Base-by-base conservation (phyloP, 2,113 vertebrate genomes). In the Xenotilapia longispinis region DNA sequence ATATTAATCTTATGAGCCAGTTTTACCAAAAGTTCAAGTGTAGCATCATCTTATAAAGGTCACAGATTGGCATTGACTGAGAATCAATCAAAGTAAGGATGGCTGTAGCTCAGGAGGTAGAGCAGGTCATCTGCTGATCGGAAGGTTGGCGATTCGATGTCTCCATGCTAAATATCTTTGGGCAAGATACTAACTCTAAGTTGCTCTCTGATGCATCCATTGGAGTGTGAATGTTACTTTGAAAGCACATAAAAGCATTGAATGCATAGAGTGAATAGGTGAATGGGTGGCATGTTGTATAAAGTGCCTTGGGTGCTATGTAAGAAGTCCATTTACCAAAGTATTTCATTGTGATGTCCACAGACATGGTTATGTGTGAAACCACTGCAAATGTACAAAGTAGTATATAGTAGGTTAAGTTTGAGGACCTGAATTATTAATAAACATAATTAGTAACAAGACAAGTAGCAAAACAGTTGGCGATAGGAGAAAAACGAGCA, bases 121-220 rank as follows among this genome's bases (percentile, higher is more conserved):
- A 65, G 31, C 9, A n/a, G 17, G 60, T 36, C 31, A 65, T 36
- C 31, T 65, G 60, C 31, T 65, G 31, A 65, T 65, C 4, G 4
- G 0, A 12, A n/a, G 60, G 60, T n/a, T 65, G 31, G 60, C 1
- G 17, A 36, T 65, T 65, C 0, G 1, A 65, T n/a, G 17, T 65
- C 6, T 36, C 31, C 60, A 65, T 31, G 55, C 3, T 58, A 58
- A 58, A 58, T 65, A 36, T 65, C 60, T 36, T 36, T 65, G 31
- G 31, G 4, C 60, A 36, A 36, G 31, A 65, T n/a, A 36, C 1
- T 65, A 65, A 65, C 17, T 36, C 60, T 36, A 36, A 12, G 31
- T 36, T 65, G 17, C 60, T 36, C 55, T 58, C 17, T 65, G 60
- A 65, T 63, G 58, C 58, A 63, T n/a, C 58, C 17, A 36, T n/a